phyloP scores from a whole-genome alignment of 2,888 invertebrate genomes.

The Diloba caeruleocephala region DNA sequence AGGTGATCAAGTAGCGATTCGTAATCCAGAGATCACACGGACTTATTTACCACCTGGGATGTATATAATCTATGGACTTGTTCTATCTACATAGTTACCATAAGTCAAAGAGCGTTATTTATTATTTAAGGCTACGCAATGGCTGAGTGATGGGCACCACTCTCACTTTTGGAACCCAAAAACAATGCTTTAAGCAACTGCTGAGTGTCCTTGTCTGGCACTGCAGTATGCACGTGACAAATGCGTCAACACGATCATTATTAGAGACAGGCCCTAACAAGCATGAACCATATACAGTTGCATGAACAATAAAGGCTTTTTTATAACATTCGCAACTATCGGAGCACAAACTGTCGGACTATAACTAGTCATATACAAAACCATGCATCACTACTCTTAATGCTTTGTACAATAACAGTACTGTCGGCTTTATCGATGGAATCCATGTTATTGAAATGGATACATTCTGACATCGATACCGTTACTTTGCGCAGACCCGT shows the following conservation, averaged over 20 bases:
- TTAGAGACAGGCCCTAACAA: slow-evolving; percentile 41
- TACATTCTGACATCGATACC: slow-evolving; percentile 70
- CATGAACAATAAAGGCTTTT: slow-evolving; percentile 41
- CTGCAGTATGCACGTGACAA: no score
- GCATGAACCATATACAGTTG: slow-evolving; percentile 32
- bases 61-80: no score
- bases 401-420: slow-evolving; percentile 65
- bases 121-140: no score
- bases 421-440: slow-evolving; percentile 71
- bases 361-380: slow-evolving; percentile 44
- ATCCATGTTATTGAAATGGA: slow-evolving; percentile 73
- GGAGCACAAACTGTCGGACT: slow-evolving; percentile 46
- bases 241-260: slow-evolving; percentile 3
- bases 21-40: no score
- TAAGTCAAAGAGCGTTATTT: no score
- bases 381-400: slow-evolving; percentile 44
- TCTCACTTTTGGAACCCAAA: no score
- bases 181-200: no score
- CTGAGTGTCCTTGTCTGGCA: no score
- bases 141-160: no score
- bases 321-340: slow-evolving; percentile 53
- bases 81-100: no score
- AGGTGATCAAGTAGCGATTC: no score
- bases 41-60: no score
- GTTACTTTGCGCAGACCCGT: slow-evolving; percentile 76